Conservation (phyloP, 2,888 invertebrate species). For the Perizoma affinitatum region DNA sequence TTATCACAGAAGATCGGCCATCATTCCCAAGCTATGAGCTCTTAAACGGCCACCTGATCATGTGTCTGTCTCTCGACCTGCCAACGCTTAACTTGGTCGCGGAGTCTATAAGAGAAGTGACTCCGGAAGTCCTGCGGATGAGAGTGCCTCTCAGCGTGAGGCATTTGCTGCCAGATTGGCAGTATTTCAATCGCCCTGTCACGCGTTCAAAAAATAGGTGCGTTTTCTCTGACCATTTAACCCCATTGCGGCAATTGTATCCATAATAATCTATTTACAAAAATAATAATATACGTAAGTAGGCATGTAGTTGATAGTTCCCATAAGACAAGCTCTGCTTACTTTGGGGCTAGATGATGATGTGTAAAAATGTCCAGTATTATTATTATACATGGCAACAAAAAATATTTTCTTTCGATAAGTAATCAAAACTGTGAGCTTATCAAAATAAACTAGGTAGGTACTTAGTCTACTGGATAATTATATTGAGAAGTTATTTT, state of each 20-base stretch:
- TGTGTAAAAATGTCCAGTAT: no score
- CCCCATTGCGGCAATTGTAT: not conserved
- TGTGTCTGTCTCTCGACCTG: constrained; percentile 56
- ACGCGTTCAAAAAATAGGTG: not conserved
- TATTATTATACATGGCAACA: no score
- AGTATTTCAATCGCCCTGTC: constrained; percentile 4
- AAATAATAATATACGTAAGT: no score
- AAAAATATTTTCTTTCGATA: no score
- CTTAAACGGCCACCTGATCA: constrained; percentile 56
- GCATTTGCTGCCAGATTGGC: constrained; percentile 38
- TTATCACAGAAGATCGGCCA: constrained; percentile 42
- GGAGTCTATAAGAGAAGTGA: constrained; percentile 37
- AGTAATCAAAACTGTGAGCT: no score
- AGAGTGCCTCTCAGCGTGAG: constrained; percentile 44
- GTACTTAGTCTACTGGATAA: no score
- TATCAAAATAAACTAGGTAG: no score
- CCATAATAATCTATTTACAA: no score
- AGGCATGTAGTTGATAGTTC: no score
- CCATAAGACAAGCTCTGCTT: no score
- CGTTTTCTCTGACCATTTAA: not conserved
- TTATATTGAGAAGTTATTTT: no score
- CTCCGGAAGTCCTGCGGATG: constrained; percentile 42
- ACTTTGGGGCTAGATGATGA: no score
- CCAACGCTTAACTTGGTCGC: constrained; percentile 51
- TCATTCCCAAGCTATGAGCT: constrained; percentile 50